phyloP scores from a whole-genome alignment of 2,797 vertebrate species.

The Myotis findleyi region DNA sequence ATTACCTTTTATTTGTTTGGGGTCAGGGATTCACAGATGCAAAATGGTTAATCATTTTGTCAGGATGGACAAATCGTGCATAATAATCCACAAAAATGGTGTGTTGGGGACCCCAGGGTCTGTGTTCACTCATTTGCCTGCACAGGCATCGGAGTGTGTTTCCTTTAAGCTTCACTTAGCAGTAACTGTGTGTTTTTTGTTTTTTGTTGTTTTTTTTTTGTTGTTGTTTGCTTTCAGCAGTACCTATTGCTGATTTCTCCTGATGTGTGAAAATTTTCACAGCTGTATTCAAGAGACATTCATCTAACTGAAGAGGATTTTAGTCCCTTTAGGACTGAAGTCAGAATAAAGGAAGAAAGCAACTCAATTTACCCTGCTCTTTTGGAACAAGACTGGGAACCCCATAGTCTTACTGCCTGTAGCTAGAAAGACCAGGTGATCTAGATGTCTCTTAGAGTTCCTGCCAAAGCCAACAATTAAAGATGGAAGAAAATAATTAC shows the following conservation, averaged over 20 bases:
- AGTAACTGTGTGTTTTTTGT: background rate
- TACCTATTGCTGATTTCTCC: slow-evolving; percentile 57
- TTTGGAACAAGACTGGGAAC: slow-evolving; percentile 15
- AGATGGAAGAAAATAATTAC: background rate
- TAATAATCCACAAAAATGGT: slow-evolving; percentile 42
- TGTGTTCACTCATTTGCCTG: slow-evolving; percentile 49
- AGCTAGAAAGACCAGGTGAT: background rate
- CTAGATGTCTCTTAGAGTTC: background rate
- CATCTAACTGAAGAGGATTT: slow-evolving; percentile 54
- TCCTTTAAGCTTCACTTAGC: slow-evolving; percentile 67
- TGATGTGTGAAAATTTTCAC: slow-evolving; percentile 76
- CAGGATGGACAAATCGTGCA: slow-evolving; percentile 8
- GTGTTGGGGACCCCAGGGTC: slow-evolving; percentile 15
- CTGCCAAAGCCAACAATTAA: slow-evolving; percentile 45
- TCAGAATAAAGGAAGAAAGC: slow-evolving; percentile 40
- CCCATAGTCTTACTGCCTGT: background rate
- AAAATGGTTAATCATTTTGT: slow-evolving; percentile 62
- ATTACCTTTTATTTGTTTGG: slow-evolving; percentile 63
- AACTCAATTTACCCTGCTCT: background rate
- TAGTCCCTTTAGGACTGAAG: slow-evolving; percentile 38
- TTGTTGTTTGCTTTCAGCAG: slow-evolving; percentile 2
- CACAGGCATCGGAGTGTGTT: slow-evolving; percentile 36
- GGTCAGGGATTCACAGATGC: slow-evolving; percentile 58
- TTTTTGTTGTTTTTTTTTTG: background rate
- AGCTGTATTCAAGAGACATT: slow-evolving; percentile 67